phyloP scores from a whole-genome alignment of 1,140 invertebrate genomes.

The Temnothorax longispinosus region DNA sequence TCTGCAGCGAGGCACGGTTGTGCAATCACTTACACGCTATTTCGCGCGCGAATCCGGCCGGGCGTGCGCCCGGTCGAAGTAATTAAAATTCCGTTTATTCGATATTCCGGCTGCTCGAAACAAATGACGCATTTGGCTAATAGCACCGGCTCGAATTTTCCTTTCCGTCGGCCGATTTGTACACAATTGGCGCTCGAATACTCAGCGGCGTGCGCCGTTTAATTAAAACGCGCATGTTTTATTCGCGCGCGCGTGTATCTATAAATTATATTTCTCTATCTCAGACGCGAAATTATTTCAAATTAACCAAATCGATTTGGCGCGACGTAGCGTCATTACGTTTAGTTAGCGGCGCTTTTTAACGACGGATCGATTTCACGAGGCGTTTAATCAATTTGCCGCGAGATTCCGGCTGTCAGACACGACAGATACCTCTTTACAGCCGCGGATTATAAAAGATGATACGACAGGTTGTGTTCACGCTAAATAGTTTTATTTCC shows the following conservation, averaged over 20 bases:
- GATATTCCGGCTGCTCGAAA: constrained; percentile 37
- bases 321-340: constrained; percentile 2
- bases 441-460: constrained; percentile 16
- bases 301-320: constrained; percentile 20
- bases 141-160: constrained; percentile 31
- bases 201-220: neutral
- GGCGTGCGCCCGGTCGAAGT: constrained; percentile 6
- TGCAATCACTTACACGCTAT: constrained; percentile 53
- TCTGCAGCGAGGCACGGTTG: neutral
- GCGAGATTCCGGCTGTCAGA: constrained; percentile 54
- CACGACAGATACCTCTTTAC: constrained; percentile 18
- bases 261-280: constrained; percentile 20
- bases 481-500: constrained; percentile 43
- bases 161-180: constrained; percentile 53
- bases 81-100: constrained; percentile 66
- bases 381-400: constrained; percentile 66
- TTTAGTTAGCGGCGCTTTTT: constrained; percentile 6
- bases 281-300: constrained; percentile 7
- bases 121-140: constrained; percentile 65
- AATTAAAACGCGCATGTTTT: constrained; percentile 59
- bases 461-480: constrained; percentile 28
- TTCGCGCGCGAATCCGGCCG: constrained; percentile 16
- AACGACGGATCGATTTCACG: constrained; percentile 35
- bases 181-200: neutral
- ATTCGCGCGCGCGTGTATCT: constrained; percentile 8